Conservation (phyloP, 2,113 vertebrate species). For the Chaenogobius annularis region DNA sequence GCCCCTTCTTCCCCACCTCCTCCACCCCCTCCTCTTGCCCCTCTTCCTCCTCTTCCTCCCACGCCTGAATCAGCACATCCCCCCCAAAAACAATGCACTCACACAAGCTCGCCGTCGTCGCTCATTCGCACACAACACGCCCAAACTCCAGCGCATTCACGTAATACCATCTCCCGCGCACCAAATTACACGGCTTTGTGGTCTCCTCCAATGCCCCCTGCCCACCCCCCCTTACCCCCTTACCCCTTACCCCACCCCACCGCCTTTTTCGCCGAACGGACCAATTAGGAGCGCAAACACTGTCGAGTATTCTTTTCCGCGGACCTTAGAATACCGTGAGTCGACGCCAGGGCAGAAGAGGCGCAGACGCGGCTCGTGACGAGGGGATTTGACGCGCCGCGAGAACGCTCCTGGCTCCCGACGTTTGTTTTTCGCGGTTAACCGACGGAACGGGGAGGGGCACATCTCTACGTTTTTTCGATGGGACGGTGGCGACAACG, state of each 20-base stretch:
- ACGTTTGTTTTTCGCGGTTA: conserved; percentile 12
- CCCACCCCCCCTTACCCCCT: too few species aligned
- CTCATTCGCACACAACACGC: conserved; percentile 5
- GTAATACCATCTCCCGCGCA: neutral
- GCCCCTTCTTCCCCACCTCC: neutral
- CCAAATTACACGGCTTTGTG: conserved; percentile 8
- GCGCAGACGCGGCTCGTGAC: neutral
- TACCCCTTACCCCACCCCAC: too few species aligned
- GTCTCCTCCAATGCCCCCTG: neutral
- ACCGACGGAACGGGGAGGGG: conserved; percentile 26
- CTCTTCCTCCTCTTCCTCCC: neutral
- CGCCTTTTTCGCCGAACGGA: neutral
- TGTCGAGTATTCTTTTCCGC: neutral
- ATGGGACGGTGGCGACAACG: neutral
- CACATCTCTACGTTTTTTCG: conserved; percentile 14
- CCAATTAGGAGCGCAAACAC: conserved; percentile 1
- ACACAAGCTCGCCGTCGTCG: neutral
- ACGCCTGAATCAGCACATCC: conserved; percentile 4
- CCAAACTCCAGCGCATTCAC: neutral
- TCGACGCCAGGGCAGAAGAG: neutral
- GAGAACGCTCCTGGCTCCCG: conserved; percentile 21
- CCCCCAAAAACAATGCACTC: neutral
- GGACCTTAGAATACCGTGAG: conserved; percentile 1
- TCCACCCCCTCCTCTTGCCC: neutral
- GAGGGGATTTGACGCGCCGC: neutral